phyloP scores from a whole-genome alignment of 2,797 vertebrate genomes.

The Heterohyrax brucei region DNA sequence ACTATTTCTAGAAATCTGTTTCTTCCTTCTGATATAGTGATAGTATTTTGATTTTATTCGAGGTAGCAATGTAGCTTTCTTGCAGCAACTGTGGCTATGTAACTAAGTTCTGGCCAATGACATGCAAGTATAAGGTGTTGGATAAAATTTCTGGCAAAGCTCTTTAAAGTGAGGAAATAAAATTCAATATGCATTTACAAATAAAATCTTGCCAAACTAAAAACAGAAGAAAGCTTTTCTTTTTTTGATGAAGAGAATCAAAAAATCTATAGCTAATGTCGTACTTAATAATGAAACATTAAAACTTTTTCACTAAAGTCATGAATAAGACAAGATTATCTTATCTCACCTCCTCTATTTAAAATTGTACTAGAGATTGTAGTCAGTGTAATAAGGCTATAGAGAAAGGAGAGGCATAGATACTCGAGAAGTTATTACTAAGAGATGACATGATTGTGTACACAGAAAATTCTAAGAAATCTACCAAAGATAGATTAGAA shows the following conservation, averaged over 20 bases:
- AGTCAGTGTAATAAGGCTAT: background rate
- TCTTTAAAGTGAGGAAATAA: slow-evolving; percentile 47
- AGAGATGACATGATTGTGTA: slow-evolving; percentile 1
- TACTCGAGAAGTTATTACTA: slow-evolving; percentile 11
- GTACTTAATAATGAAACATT: background rate
- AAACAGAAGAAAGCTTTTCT: background rate
- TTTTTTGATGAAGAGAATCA: background rate
- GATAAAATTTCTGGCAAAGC: slow-evolving; percentile 13
- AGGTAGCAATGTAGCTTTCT: background rate
- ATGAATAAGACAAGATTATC: background rate
- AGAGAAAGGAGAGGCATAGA: background rate
- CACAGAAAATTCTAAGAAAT: slow-evolving; percentile 21
- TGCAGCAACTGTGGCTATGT: background rate
- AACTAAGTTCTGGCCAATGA: background rate
- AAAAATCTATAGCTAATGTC: background rate
- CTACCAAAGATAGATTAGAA: slow-evolving; percentile 33
- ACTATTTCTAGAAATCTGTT: slow-evolving; percentile 12
- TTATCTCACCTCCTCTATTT: background rate
- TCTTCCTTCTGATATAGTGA: background rate
- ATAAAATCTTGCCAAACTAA: background rate
- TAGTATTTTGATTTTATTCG: background rate
- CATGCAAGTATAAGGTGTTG: background rate
- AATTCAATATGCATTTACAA: slow-evolving; percentile 4
- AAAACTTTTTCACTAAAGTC: background rate
- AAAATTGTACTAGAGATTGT: background rate